A percentile compares a stretch with the other conserved stretches of the same genome.
Evolutionary conservation across 2,797 vertebrate genomes (phyloP).

Genomic region (Esox lucius): DNA sequence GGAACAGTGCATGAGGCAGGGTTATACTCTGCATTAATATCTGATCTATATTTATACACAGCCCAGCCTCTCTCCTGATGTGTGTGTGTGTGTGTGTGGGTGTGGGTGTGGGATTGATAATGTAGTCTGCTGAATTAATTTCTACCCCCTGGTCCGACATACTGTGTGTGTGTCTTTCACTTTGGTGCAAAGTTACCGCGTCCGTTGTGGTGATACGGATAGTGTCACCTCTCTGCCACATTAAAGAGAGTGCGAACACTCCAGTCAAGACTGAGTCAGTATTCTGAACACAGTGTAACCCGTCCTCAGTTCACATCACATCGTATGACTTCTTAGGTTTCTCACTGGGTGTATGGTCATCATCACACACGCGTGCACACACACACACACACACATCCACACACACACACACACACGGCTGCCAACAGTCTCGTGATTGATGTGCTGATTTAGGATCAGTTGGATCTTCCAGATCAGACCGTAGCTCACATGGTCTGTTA

Average conservation of each 20-base stretch:
- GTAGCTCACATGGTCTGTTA: not conserved
- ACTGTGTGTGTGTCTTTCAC: constrained; percentile 44
- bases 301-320: constrained; percentile 50
- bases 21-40: constrained; percentile 67
- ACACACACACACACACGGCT: not conserved
- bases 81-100: not conserved
- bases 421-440: not conserved
- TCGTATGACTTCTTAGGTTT: constrained; percentile 23
- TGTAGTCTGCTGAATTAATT: constrained; percentile 67
- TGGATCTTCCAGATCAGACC: not conserved
- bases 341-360: not conserved
- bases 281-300: constrained; percentile 67
- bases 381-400: not conserved
- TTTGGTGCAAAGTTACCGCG: constrained; percentile 71
- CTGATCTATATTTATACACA: constrained; percentile 53
- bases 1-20: constrained; percentile 70
- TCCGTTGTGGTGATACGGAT: constrained; percentile 70
- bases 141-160: constrained; percentile 39
- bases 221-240: constrained; percentile 63
- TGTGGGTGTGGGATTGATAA: constrained; percentile 57
- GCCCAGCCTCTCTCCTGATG: not conserved
- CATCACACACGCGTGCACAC: no score
- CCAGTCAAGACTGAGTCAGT: constrained; percentile 54
- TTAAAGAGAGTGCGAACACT: constrained; percentile 59
- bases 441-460: not conserved